Evolutionary conservation across 2,888 invertebrate genomes (phyloP).

Genomic region (Allygus modestus): DNA sequence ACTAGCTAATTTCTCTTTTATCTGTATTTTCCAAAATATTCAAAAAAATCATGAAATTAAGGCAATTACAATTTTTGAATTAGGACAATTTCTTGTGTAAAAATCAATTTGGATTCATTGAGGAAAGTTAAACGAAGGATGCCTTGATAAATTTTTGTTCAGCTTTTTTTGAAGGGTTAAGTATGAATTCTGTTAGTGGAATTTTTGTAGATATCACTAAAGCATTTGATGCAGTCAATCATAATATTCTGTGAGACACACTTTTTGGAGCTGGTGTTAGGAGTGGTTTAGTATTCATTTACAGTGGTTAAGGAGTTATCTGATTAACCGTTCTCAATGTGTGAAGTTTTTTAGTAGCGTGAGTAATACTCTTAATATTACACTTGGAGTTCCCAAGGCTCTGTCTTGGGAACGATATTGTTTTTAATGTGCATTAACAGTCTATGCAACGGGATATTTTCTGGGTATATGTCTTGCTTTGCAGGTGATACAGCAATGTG

Average conservation of each 20-base stretch:
- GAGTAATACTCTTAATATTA: slow-evolving; percentile 27
- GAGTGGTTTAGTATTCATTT: background rate
- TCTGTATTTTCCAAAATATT: no score
- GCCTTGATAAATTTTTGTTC: no score
- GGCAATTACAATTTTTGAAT: no score
- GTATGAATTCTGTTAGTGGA: background rate
- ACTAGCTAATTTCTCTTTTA: no score
- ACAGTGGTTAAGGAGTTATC: background rate
- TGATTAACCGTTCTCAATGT: background rate
- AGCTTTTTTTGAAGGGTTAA: no score
- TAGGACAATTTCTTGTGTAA: no score
- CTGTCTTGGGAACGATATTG: slow-evolving; percentile 19
- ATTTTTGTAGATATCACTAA: background rate
- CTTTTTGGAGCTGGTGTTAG: background rate
- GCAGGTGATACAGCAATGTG: slow-evolving; percentile 18
- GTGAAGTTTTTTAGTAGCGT: background rate
- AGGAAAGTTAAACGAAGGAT: no score
- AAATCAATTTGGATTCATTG: no score
- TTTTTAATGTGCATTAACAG: slow-evolving; percentile 27
- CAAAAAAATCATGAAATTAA: no score
- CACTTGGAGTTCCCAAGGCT: slow-evolving; percentile 27
- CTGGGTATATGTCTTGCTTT: background rate
- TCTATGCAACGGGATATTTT: slow-evolving; percentile 5
- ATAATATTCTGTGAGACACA: background rate
- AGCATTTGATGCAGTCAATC: background rate